These are phyloP conservation scores for Rhabdomys pumilio DNA, from an alignment of 2,797 vertebrate genomes.

Conservation along the genomic window DNA sequence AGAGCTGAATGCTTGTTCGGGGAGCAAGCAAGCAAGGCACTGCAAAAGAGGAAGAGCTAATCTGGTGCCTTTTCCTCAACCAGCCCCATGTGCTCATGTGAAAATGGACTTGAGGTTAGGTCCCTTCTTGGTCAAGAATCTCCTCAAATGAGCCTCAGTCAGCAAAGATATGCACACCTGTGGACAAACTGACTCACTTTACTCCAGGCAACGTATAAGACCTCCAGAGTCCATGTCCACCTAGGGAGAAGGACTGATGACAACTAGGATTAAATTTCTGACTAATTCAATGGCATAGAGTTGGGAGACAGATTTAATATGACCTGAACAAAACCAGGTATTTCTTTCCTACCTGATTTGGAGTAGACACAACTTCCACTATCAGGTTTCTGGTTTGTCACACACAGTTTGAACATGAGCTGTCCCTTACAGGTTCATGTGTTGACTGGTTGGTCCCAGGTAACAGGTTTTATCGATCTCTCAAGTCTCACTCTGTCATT, in stretches of 20 bases:
- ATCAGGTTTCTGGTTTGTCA: not conserved
- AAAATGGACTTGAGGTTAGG: not conserved
- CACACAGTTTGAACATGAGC: not conserved
- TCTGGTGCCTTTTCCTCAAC: too few species aligned
- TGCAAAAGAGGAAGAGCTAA: not conserved
- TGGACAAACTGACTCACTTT: not conserved
- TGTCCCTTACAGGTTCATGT: not conserved
- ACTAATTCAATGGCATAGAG: not conserved
- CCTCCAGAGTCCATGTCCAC: not conserved
- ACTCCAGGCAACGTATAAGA: not conserved
- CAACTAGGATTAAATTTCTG: not conserved
- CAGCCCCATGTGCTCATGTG: not conserved
- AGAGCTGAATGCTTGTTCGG: not conserved
- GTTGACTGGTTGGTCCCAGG: not conserved
- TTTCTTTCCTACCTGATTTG: not conserved
- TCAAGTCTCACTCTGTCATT: too few species aligned
- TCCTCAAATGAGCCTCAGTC: not conserved
- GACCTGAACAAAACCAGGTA: not conserved
- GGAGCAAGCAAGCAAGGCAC: not conserved
- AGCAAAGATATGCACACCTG: accelerated
- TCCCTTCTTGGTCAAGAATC: not conserved
- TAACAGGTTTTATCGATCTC: not conserved
- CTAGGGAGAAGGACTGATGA: not conserved
- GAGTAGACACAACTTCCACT: not conserved
- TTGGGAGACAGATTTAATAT: not conserved